These are phyloP conservation scores for Jacana jacana DNA, from an alignment of 2,113 vertebrate species.

Conservation along the genomic window DNA sequence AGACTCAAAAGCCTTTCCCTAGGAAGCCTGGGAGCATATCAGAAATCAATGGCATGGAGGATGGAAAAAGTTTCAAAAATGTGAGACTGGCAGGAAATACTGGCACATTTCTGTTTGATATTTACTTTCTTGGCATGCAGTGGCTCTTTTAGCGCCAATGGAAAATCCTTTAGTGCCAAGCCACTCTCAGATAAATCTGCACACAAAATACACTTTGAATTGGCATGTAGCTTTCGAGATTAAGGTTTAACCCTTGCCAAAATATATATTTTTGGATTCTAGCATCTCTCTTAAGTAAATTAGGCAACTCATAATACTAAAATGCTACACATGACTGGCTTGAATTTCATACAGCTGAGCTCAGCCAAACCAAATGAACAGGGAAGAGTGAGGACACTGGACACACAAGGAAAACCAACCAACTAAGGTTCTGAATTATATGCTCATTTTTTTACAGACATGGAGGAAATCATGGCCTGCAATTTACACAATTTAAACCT, in stretches of 20 bases:
- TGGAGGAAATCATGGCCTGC: not conserved
- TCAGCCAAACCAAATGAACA: not conserved
- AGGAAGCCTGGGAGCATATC: slow-evolving; percentile 71
- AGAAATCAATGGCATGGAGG: slow-evolving; percentile 71
- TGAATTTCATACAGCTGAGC: not conserved
- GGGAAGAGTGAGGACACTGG: not conserved
- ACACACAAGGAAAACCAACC: not conserved
- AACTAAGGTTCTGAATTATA: not conserved
- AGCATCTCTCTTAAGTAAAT: slow-evolving; percentile 30
- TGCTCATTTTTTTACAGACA: not conserved
- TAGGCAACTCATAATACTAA: not conserved
- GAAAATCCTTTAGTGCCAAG: slow-evolving; percentile 79
- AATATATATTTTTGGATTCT: slow-evolving; percentile 19
- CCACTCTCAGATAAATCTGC: slow-evolving; percentile 74
- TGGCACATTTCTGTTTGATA: slow-evolving; percentile 72
- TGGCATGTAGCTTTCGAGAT: slow-evolving; percentile 46
- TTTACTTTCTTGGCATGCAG: slow-evolving; percentile 73
- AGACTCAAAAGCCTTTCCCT: slow-evolving; percentile 64
- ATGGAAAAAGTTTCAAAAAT: slow-evolving; percentile 78
- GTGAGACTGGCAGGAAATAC: slow-evolving; percentile 74
- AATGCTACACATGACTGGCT: not conserved
- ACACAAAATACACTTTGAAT: slow-evolving; percentile 57
- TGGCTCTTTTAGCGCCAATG: slow-evolving; percentile 63
- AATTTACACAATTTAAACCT: not conserved
- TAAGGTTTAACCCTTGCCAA: slow-evolving; percentile 48